Evolutionary conservation across 2,888 invertebrate genomes (phyloP).

Genomic region (Pediacus dermestoides): DNA sequence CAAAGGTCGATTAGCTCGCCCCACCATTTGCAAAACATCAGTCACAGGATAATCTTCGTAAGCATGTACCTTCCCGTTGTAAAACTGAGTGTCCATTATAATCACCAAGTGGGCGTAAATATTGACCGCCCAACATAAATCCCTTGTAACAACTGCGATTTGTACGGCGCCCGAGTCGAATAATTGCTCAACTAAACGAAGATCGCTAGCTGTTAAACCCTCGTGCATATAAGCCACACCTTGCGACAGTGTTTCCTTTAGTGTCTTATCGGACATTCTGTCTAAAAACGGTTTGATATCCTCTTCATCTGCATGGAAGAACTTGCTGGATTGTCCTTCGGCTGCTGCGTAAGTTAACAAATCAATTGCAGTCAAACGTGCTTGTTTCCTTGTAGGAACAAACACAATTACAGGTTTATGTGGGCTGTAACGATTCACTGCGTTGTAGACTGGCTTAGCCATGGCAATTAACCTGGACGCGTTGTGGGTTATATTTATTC

Average conservation of each 20-base stretch:
- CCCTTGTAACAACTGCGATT: conserved; percentile 87
- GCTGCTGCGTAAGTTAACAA: conserved; percentile 91
- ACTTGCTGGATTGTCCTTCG: conserved; percentile 79
- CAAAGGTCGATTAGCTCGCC: conserved; percentile 88
- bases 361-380: conserved; percentile 93
- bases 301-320: conserved; percentile 83
- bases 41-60: conserved; percentile 98
- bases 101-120: conserved; percentile 92
- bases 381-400: conserved; percentile 87
- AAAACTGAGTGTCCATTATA: conserved; percentile 93
- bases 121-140: conserved; percentile 89
- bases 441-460: conserved; percentile 96
- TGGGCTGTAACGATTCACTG: conserved; percentile 79
- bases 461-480: conserved; percentile 94
- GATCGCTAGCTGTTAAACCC: conserved; percentile 81
- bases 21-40: conserved; percentile 97
- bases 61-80: conserved; percentile 76
- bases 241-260: conserved; percentile 87
- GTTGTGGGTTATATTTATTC: conserved; percentile 97
- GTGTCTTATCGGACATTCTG: conserved; percentile 81
- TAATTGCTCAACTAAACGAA: conserved; percentile 87
- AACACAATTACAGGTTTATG: conserved; percentile 84
- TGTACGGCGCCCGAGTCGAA: conserved; percentile 91
- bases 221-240: conserved; percentile 98
- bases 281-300: conserved; percentile 87